These are phyloP conservation scores for Sarcophaga peregrina DNA, from an alignment of 1,140 invertebrate genomes.

Conservation along the genomic window DNA sequence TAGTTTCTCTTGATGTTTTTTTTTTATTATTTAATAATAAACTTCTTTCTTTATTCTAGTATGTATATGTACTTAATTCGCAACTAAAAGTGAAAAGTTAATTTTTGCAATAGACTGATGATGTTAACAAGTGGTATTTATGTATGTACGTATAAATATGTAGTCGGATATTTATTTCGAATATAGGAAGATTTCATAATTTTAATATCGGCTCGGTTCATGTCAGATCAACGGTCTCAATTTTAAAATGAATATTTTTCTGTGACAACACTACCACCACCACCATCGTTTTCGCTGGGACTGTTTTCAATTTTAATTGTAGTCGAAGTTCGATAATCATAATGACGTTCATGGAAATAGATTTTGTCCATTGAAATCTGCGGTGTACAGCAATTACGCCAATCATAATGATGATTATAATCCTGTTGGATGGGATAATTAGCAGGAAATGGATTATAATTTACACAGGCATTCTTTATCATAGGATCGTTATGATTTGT, in stretches of 20 bases:
- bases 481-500: neutral
- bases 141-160: no score
- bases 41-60: neutral
- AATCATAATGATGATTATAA: neutral
- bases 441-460: neutral
- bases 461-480: neutral
- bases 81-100: no score
- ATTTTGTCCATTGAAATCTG: neutral
- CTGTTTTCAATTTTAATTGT: neutral
- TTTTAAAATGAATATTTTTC: neutral
- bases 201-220: no score
- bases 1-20: no score
- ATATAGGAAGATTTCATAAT: no score
- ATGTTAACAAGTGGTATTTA: no score
- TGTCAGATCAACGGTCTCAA: neutral
- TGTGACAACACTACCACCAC: neutral
- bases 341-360: conserved; percentile 31
- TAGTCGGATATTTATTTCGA: no score
- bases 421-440: neutral
- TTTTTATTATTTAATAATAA: neutral
- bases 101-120: no score
- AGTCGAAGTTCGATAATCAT: conserved; percentile 42
- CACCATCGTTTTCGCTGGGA: neutral
- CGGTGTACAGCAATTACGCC: neutral
- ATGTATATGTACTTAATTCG: neutral